Percentiles rank a stretch among this genome's conserved stretches.
These are phyloP conservation scores for Hemicentrotus pulcherrimus DNA, from an alignment of 35 echinoderm and acorn worm species.

Conservation along the genomic window DNA sequence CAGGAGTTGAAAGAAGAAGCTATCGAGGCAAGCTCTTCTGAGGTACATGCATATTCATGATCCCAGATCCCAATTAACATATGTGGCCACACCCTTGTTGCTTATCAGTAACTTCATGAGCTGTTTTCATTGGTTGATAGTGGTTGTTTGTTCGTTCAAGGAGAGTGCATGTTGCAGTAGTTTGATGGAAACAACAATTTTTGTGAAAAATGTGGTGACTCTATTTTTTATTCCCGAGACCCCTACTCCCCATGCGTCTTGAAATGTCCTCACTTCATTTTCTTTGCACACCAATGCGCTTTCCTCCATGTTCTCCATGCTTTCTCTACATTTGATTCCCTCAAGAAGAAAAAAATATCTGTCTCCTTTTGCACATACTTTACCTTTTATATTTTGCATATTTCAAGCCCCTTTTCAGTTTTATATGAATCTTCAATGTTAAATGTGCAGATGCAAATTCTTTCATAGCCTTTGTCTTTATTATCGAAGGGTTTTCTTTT, in stretches of 20 bases:
- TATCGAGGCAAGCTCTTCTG: conserved; percentile 62
- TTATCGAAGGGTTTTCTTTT: too few species aligned
- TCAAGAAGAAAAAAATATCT: neutral
- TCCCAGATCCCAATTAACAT: conserved; percentile 20
- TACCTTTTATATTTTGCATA: neutral
- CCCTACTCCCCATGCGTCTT: too few species aligned
- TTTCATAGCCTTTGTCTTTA: neutral
- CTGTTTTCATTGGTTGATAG: neutral
- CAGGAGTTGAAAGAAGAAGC: conserved; percentile 91
- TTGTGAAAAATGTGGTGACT: neutral
- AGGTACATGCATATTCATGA: conserved; percentile 68
- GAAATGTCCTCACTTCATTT: too few species aligned
- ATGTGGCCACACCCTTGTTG: conserved; percentile 28
- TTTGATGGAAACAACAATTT: neutral
- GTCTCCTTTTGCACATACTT: neutral
- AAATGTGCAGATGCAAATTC: neutral
- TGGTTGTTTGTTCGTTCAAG: neutral
- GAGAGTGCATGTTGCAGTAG: neutral
- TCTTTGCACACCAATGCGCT: too few species aligned
- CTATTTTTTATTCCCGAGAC: neutral
- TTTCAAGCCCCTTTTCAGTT: neutral
- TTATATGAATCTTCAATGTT: neutral
- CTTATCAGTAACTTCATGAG: neutral
- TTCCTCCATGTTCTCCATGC: neutral
- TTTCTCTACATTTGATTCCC: neutral